These are phyloP conservation scores for Sarcophaga carnaria DNA, from an alignment of 2,888 invertebrate genomes.

Conservation along the genomic window DNA sequence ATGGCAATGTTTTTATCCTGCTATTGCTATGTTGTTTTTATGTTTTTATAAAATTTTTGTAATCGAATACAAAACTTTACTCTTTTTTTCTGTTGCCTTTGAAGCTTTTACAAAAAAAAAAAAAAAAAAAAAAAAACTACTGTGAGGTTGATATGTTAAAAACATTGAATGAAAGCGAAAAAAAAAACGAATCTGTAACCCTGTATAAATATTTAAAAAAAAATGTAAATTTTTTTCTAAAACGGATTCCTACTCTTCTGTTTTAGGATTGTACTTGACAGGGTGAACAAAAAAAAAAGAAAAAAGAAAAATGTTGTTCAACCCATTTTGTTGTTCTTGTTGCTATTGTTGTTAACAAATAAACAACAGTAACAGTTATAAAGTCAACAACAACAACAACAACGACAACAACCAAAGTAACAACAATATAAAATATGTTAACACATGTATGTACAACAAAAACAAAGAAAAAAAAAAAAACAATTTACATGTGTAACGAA, in stretches of 20 bases:
- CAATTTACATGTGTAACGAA: conserved; percentile 48
- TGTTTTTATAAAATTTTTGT: conserved; percentile 8
- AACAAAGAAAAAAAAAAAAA: conserved; percentile 2
- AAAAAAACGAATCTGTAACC: background rate
- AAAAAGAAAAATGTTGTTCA: background rate
- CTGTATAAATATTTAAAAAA: background rate
- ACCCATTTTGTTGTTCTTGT: background rate
- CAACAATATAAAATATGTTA: conserved; percentile 33
- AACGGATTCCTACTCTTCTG: background rate
- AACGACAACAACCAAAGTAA: conserved; percentile 9
- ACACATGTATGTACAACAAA: conserved; percentile 26
- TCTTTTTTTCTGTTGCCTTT: background rate
- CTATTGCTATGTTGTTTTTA: conserved; percentile 15
- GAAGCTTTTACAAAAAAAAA: background rate
- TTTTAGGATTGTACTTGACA: background rate
- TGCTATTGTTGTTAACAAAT: background rate
- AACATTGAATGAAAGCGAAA: background rate
- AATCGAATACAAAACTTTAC: conserved; percentile 21
- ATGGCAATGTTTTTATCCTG: conserved; percentile 13
- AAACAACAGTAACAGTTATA: background rate
- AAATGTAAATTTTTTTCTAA: background rate
- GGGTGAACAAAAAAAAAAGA: no score
- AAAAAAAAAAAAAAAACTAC: background rate
- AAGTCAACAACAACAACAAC: background rate
- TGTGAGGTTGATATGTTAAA: conserved; percentile 1